A percentile compares a stretch with the other conserved stretches of the same genome.
phyloP scores from a whole-genome alignment of 2,888 invertebrate species.

The Habroteleia sp. region DNA sequence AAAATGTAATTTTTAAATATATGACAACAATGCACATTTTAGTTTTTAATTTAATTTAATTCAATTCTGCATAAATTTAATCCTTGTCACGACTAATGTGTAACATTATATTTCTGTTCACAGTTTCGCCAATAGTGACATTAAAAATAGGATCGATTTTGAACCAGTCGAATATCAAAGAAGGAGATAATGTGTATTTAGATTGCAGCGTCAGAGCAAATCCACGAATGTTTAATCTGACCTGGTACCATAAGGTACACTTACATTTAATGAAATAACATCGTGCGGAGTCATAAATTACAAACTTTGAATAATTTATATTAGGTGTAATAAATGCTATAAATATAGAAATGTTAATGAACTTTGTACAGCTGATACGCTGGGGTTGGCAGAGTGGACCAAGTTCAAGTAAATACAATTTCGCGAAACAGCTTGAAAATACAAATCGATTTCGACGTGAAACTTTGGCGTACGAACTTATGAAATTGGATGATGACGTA shows the following conservation, averaged over 20 bases:
- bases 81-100: too few relatives aligned
- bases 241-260: constrained; percentile 92
- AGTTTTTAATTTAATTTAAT: too few relatives aligned
- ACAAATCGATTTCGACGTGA: constrained; percentile 44
- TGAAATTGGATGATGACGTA: constrained; percentile 34
- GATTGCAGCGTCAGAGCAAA: constrained; percentile 93
- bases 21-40: too few relatives aligned
- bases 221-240: constrained; percentile 90
- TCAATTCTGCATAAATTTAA: too few relatives aligned
- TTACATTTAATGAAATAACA: constrained; percentile 23
- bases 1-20: too few relatives aligned
- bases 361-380: constrained; percentile 11
- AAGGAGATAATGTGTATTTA: constrained; percentile 94
- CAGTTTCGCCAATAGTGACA: constrained; percentile 91
- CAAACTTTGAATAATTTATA: constrained; percentile 44
- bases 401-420: constrained; percentile 49
- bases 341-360: constrained; percentile 38
- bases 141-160: constrained; percentile 92
- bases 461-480: constrained; percentile 46
- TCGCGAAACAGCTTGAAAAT: constrained; percentile 32
- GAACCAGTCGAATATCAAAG: constrained; percentile 92
- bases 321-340: constrained; percentile 34
- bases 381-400: constrained; percentile 19
- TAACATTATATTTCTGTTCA: constrained; percentile 76
- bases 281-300: constrained; percentile 20